Evolutionary conservation across 2,888 invertebrate species (phyloP).

Genomic region (Limnephilus lunatus): DNA sequence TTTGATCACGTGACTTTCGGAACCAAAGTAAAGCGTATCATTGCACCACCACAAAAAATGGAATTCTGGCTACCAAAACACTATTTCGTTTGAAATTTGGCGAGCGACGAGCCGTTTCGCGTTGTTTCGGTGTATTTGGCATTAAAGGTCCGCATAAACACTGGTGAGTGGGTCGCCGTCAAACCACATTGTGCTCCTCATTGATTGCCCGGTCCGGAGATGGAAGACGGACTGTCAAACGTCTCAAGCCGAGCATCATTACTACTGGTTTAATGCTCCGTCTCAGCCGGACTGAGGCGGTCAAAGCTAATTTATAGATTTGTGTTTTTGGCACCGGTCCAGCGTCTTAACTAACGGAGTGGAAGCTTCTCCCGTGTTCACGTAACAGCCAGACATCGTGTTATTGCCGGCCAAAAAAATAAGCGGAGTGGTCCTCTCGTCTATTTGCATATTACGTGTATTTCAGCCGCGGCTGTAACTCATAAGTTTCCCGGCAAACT

Average conservation of each 20-base stretch:
- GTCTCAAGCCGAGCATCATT: slow-evolving; percentile 52
- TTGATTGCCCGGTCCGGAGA: neutral
- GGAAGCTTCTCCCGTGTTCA: slow-evolving; percentile 49
- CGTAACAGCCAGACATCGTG: slow-evolving; percentile 41
- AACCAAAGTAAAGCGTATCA: neutral
- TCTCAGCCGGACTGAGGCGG: slow-evolving; percentile 58
- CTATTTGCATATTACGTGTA: slow-evolving; percentile 39
- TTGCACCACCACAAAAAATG: neutral
- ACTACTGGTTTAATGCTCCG: slow-evolving; percentile 53
- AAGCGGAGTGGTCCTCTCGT: slow-evolving; percentile 31
- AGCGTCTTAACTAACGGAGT: slow-evolving; percentile 57
- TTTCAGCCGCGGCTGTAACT: slow-evolving; percentile 28
- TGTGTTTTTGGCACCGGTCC: slow-evolving; percentile 60
- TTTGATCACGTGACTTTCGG: neutral
- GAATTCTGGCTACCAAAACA: neutral
- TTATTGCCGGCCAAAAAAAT: slow-evolving; percentile 28
- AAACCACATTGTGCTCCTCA: neutral
- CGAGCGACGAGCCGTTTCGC: neutral
- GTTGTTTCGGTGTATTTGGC: neutral
- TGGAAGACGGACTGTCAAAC: slow-evolving; percentile 16
- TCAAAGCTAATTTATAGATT: slow-evolving; percentile 65
- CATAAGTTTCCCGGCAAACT: slow-evolving; percentile 6
- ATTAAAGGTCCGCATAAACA: neutral
- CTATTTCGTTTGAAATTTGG: too few species aligned
- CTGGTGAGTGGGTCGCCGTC: neutral